Percentiles rank a stretch among this genome's conserved stretches.
These are phyloP conservation scores for Xanthia togata DNA, from an alignment of 2,888 invertebrate species.

Conservation along the genomic window DNA sequence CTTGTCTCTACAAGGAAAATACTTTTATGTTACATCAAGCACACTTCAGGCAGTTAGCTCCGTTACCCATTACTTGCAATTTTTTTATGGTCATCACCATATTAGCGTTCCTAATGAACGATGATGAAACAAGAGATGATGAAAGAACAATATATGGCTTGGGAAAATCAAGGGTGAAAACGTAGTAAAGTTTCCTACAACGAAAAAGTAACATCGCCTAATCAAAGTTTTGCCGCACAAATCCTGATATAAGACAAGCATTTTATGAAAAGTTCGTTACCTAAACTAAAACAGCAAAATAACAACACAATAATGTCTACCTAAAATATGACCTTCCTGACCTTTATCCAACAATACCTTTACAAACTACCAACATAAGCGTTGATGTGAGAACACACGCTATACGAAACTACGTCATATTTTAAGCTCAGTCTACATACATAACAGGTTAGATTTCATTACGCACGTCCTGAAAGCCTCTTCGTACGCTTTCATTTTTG, in stretches of 20 bases:
- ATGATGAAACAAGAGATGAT: background rate
- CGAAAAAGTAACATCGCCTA: background rate
- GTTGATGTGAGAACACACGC: slow-evolving; percentile 27
- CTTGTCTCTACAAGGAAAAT: background rate
- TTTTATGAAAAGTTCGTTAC: background rate
- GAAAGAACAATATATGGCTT: background rate
- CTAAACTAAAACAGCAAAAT: background rate
- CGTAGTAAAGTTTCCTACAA: too few relatives aligned
- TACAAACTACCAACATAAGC: slow-evolving; percentile 31
- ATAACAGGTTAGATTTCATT: slow-evolving; percentile 68
- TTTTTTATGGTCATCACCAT: background rate
- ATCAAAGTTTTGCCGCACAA: background rate
- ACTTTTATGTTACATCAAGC: background rate
- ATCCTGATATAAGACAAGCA: background rate
- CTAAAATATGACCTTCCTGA: background rate
- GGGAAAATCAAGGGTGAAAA: background rate
- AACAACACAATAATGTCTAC: background rate
- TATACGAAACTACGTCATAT: slow-evolving; percentile 38
- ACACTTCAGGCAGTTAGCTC: background rate
- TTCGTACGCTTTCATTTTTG: slow-evolving; percentile 68
- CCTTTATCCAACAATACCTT: slow-evolving; percentile 35
- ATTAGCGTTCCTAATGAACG: background rate
- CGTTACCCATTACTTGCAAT: background rate
- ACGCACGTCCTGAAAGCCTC: slow-evolving; percentile 64
- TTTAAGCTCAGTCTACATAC: slow-evolving; percentile 38